Base-by-base conservation (phyloP, 2,797 vertebrate genomes). In the Gymnothorax reevesii region DNA sequence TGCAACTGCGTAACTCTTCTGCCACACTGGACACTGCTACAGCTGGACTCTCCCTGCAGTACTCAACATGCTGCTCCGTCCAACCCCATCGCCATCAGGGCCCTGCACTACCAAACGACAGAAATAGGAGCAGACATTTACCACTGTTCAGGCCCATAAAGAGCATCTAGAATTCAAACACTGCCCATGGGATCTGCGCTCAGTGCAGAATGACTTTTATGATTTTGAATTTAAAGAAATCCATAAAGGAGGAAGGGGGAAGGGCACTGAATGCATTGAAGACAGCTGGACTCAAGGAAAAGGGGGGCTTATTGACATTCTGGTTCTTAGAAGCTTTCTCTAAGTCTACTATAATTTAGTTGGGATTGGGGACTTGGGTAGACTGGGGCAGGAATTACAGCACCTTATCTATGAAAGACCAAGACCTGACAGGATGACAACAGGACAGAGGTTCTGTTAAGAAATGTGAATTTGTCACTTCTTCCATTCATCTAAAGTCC, bases 351-450 rank as follows among this genome's bases (percentile, higher is more conserved):
- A 13, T 79, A 52, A 79, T 79, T 33, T 79, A 15, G 42, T 42
- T 20, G 33, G 33, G 33, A 52, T 52, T 49, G 69, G 2, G 69
- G 42, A 42, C 12, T 1, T 33, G 12, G 15, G 73, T 17, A 20
- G 73, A 73, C 27, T 42, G 27, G 17, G 84, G 13, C 54, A 1
- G 64, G 0, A 79, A 85, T 8, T 90, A 82, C 9, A 25, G 87
- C 66, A 57, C 83, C 49, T 84, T 84, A 89, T 90, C 87, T 15
- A 73, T 89, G 84, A 0, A 86, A 80, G 25, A 75, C 12, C 6
- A 80, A 57, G 80, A 27, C 57, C 60, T 86, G 87, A 22, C 10
- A 10, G 83, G 66, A 85, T 49, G 66, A 83, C 83, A 87, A 90
- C 88, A 84, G 88, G 84, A 86, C 52, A 7, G 27, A 60, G 86